Evolutionary conservation across 2,797 vertebrate species (phyloP), one percentile per base, ranked within the genome.

Genomic region (Tarsius wallacei): DNA sequence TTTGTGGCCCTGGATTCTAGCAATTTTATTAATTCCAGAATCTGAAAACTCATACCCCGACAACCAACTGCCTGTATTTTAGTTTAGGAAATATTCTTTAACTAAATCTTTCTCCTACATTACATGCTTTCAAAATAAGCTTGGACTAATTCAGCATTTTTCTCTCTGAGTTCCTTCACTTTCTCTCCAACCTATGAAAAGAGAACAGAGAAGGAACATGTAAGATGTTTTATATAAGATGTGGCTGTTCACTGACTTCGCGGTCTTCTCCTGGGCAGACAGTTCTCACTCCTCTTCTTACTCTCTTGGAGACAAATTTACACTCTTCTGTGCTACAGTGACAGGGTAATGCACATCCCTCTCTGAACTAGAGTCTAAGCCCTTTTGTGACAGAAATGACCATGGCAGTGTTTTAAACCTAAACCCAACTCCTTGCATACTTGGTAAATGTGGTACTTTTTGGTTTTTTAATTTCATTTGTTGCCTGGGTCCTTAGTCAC

Each of bases 271-370:
- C 36, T 15, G 12, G 42, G 57, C 47, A 57, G 28, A 2, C 22
- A 26, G 3, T 42, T 17, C 21, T 16, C 73, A 11, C 17, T 57
- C 42, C 33, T 57, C 33, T 55, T 24, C 2, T 17, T 66, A 4
- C 14, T 16, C 24, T 85, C 47, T 36, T 16, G 22, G 24, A 7
- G 14, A 17, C 47, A 4, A 24, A 19, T 19, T 49, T 14, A 7
- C 1, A 2, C n/a, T 42, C 24, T 66, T 42, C 9, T 22, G 47
- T 13, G n/a, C 15, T 4, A 0, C 16, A 47, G 47, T 24, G 16
- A 68, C 51, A 16, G 21, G 17, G n/a, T 1, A n/a, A 51, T 7
- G 31, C 1, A 0, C 13, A 9, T 13, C 0, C 5, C 1, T 6
- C 16, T n/a, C 59, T 33, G 13, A 55, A 63, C 53, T 19, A 31